Conservation (phyloP, 2,888 invertebrate genomes). For the Lydus trimaculatus region DNA sequence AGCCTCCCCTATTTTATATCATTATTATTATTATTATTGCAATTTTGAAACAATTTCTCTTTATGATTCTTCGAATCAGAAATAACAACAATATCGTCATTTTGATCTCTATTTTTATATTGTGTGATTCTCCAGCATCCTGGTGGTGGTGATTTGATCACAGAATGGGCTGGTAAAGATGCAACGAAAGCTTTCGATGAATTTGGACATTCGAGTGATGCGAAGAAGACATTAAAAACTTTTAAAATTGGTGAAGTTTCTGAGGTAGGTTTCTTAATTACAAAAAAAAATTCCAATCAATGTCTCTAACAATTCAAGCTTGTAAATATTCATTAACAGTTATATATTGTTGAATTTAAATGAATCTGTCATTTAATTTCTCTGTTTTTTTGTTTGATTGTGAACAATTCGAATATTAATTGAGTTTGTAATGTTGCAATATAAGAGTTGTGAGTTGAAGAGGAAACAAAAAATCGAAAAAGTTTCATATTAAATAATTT, state of each 20-base stretch:
- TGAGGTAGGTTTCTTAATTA: conserved; percentile 60
- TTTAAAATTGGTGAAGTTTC: conserved; percentile 73
- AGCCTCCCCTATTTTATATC: background rate
- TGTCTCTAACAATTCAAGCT: conserved; percentile 6
- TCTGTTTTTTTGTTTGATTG: background rate
- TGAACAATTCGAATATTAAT: background rate
- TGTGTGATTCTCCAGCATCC: conserved; percentile 67
- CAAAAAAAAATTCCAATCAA: background rate
- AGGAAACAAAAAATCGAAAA: no score
- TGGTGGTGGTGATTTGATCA: conserved; percentile 69
- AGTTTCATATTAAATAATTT: no score
- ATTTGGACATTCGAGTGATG: conserved; percentile 73
- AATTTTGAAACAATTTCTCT: background rate
- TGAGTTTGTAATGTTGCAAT: background rate
- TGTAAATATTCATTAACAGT: conserved; percentile 13
- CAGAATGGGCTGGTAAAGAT: conserved; percentile 73
- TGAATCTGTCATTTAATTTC: no score
- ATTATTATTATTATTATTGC: background rate
- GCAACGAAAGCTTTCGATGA: conserved; percentile 71
- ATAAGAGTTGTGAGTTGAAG: no score
- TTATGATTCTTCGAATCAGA: background rate
- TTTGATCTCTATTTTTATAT: background rate
- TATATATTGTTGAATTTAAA: background rate
- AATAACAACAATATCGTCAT: background rate
- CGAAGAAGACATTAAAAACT: conserved; percentile 64